phyloP scores from a whole-genome alignment of 1,140 invertebrate species.

The Drosophila sturtevanti region DNA sequence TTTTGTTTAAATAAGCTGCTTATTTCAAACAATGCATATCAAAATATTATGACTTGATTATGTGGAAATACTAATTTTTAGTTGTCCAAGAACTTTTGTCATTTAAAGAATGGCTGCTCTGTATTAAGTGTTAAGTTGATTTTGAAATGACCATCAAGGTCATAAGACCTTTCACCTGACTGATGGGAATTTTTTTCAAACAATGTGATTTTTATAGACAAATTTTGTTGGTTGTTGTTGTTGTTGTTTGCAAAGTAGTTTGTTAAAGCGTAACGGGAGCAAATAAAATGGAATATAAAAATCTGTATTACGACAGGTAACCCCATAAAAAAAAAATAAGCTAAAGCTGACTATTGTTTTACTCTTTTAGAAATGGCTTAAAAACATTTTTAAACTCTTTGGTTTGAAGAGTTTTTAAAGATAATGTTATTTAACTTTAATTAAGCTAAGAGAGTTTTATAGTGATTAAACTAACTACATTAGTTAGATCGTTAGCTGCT shows the following conservation, averaged over 20 bases:
- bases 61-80: slow-evolving; percentile 78
- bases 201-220: slow-evolving; percentile 40
- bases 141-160: slow-evolving; percentile 59
- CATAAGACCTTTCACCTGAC: slow-evolving; percentile 56
- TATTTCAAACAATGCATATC: slow-evolving; percentile 60
- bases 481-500: no score
- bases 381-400: no score
- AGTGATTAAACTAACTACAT: no score
- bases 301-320: slow-evolving; percentile 2
- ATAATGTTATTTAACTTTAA: no score
- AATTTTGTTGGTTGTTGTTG: no score
- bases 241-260: slow-evolving; percentile 10
- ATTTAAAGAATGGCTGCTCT: slow-evolving; percentile 47
- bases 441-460: no score
- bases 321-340: neutral
- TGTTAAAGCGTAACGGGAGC: slow-evolving; percentile 35
- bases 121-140: slow-evolving; percentile 77
- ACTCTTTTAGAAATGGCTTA: neutral
- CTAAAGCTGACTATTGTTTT: neutral
- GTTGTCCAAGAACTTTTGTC: slow-evolving; percentile 62
- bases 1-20: slow-evolving; percentile 47
- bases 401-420: no score
- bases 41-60: slow-evolving; percentile 81
- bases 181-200: slow-evolving; percentile 50
- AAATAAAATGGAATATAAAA: slow-evolving; percentile 35